Conservation (phyloP, 2,888 invertebrate genomes). For the Margaritifera margaritifera region DNA sequence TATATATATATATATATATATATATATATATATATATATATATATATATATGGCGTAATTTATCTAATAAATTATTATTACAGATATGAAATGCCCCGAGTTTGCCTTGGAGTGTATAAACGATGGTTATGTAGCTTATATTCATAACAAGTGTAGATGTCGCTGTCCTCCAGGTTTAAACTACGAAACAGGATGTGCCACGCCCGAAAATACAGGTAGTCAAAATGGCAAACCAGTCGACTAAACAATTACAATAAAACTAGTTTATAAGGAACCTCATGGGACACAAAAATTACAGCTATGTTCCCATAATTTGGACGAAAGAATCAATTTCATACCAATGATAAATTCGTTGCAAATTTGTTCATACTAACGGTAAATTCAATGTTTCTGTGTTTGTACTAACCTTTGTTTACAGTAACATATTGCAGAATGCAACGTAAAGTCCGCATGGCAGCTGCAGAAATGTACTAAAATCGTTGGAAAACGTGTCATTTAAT, state of each 20-base stretch:
- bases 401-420: too few relatives aligned
- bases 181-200: slow-evolving; percentile 38
- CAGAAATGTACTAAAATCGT: too few relatives aligned
- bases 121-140: slow-evolving; percentile 47
- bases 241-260: not conserved
- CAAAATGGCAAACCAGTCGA: not conserved
- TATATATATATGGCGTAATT: not conserved
- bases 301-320: too few relatives aligned
- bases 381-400: too few relatives aligned
- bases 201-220: slow-evolving; percentile 29
- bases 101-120: slow-evolving; percentile 34
- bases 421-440: too few relatives aligned
- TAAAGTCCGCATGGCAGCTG: too few relatives aligned
- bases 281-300: too few relatives aligned
- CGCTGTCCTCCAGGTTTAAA: slow-evolving; percentile 48
- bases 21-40: not conserved
- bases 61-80: slow-evolving; percentile 3
- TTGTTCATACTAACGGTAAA: too few relatives aligned
- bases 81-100: slow-evolving; percentile 37
- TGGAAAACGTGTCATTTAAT: too few relatives aligned
- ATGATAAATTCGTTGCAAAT: too few relatives aligned
- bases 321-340: too few relatives aligned
- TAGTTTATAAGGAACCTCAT: not conserved
- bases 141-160: slow-evolving; percentile 43
- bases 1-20: too few relatives aligned